These are phyloP conservation scores for Drosophila murphyi DNA, from an alignment of 1,140 invertebrate species.

Conservation along the genomic window DNA sequence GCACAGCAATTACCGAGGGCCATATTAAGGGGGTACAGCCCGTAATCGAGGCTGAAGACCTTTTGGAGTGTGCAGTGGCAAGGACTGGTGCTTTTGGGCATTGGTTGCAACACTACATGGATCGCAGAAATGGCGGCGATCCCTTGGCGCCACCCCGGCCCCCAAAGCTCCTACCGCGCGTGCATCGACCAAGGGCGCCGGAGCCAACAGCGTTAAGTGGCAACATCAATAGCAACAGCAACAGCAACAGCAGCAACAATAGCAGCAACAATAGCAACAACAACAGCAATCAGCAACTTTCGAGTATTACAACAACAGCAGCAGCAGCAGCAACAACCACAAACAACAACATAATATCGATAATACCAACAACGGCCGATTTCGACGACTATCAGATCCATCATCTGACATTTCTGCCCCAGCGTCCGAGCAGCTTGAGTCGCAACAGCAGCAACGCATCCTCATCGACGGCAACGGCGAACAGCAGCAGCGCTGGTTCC, in stretches of 20 bases:
- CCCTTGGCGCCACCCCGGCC: conserved; percentile 87
- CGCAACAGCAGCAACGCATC: conserved; percentile 79
- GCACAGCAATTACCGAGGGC: conserved; percentile 65
- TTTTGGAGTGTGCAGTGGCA: conserved; percentile 13
- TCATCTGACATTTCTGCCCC: conserved; percentile 79
- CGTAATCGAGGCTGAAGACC: not conserved
- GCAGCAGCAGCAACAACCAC: conserved; percentile 28
- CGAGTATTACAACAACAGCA: conserved; percentile 38
- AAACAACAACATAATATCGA: conserved; percentile 72
- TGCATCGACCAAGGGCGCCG: conserved; percentile 86
- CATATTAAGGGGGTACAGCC: conserved; percentile 40
- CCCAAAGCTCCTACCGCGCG: conserved; percentile 87
- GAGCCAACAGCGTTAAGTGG: conserved; percentile 84
- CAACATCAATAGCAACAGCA: conserved; percentile 57
- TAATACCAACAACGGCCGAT: conserved; percentile 68
- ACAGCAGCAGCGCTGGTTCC: conserved; percentile 61
- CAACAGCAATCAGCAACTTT: conserved; percentile 51
- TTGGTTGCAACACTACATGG: conserved; percentile 84
- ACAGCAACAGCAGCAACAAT: conserved; percentile 35
- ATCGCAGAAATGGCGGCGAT: conserved; percentile 88
- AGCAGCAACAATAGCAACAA: conserved; percentile 31
- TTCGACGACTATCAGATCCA: conserved; percentile 80
- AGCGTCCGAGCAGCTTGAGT: conserved; percentile 75
- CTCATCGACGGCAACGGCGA: conserved; percentile 69
- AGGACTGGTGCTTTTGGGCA: conserved; percentile 57